phyloP scores from a whole-genome alignment of 2,888 invertebrate genomes.

The Odontocerum albicorne region DNA sequence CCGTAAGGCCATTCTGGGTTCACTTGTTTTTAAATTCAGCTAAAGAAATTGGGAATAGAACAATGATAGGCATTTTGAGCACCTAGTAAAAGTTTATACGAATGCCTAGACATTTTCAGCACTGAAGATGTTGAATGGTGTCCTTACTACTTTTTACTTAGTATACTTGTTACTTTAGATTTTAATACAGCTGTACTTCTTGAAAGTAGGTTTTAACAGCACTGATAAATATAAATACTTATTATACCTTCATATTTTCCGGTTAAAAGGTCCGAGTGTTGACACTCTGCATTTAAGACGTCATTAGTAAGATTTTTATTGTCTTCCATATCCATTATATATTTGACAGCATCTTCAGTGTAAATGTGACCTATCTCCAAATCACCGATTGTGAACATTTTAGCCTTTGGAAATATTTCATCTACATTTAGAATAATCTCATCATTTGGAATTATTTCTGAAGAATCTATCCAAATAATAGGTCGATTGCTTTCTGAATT shows the following conservation, averaged over 20 bases:
- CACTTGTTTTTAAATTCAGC: too few species aligned
- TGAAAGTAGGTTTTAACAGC: too few species aligned
- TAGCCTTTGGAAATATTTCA: constrained; percentile 45
- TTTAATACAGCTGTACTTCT: too few species aligned
- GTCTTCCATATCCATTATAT: constrained; percentile 41
- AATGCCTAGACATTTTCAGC: too few species aligned
- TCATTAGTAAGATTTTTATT: constrained; percentile 45
- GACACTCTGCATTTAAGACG: constrained; percentile 60
- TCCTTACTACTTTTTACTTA: too few species aligned
- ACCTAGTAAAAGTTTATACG: too few species aligned
- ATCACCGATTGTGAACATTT: constrained; percentile 50
- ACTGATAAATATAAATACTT: too few species aligned
- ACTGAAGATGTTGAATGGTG: too few species aligned
- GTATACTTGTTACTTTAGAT: too few species aligned
- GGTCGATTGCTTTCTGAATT: not conserved
- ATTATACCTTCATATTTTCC: constrained; percentile 82
- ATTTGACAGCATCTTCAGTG: constrained; percentile 44
- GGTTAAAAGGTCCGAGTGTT: constrained; percentile 73
- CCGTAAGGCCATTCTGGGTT: too few species aligned
- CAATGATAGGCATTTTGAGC: too few species aligned
- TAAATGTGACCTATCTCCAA: constrained; percentile 54
- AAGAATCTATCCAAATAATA: constrained; percentile 19
- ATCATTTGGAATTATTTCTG: constrained; percentile 43
- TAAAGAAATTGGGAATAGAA: too few species aligned
- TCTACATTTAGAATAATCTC: constrained; percentile 45